These are phyloP conservation scores for Drosophila triauraria DNA, from an alignment of 1,140 invertebrate species.

Conservation along the genomic window DNA sequence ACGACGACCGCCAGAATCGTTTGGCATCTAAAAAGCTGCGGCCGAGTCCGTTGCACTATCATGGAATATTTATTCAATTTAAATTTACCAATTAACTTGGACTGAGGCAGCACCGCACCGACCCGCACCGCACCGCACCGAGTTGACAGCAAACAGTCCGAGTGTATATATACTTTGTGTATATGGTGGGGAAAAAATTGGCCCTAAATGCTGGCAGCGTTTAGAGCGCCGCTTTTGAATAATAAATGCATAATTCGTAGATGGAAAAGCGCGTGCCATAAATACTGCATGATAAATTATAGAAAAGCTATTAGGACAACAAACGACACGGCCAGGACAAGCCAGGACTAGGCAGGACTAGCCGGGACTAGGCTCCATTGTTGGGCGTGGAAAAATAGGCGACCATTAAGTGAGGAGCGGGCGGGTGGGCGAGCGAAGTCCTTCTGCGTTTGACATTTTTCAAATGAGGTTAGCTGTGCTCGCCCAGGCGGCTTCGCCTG, in stretches of 20 bases:
- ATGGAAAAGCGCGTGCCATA: conserved; percentile 82
- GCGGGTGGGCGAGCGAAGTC: conserved; percentile 5
- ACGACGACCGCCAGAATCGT: conserved; percentile 48
- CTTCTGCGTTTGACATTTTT: conserved; percentile 78
- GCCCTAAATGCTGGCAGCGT: conserved; percentile 71
- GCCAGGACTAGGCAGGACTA: conserved; percentile 12
- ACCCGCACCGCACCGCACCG: background rate
- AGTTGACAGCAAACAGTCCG: conserved; percentile 22
- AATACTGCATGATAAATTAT: conserved; percentile 83
- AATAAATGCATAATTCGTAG: conserved; percentile 82
- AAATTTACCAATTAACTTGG: conserved; percentile 80
- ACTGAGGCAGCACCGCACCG: conserved; percentile 3
- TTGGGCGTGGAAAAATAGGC: conserved; percentile 51
- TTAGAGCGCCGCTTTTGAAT: conserved; percentile 67
- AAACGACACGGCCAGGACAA: conserved; percentile 54
- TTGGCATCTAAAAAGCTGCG: conserved; percentile 54
- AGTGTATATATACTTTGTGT: no score
- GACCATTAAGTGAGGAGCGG: conserved; percentile 51
- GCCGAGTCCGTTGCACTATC: conserved; percentile 73
- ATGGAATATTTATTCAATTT: conserved; percentile 82
- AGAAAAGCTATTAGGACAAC: conserved; percentile 82
- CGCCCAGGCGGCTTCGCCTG: conserved; percentile 6
- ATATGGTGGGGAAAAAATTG: conserved; percentile 33
- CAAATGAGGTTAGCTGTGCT: conserved; percentile 69
- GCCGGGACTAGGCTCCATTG: conserved; percentile 39